Evolutionary conservation across 1,140 invertebrate species (phyloP).

Genomic region (Dolichoris vasculosae): DNA sequence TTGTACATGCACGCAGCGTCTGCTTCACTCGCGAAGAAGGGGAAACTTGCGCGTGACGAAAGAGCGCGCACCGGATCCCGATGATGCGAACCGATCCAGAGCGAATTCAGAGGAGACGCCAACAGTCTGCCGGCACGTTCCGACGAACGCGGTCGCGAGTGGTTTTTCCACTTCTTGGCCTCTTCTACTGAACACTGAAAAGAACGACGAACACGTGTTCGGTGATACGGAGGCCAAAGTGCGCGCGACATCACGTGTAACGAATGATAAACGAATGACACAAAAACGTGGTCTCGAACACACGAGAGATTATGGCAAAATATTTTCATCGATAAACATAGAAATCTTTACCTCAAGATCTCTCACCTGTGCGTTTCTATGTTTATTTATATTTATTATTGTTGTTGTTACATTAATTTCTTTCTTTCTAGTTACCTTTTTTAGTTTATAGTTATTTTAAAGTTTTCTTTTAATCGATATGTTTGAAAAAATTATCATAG

Average conservation of each 20-base stretch:
- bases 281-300: background rate
- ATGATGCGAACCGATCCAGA: slow-evolving; percentile 12
- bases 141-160: slow-evolving; percentile 19
- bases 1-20: background rate
- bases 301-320: background rate
- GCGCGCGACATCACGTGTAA: background rate
- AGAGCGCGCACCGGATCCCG: background rate
- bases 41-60: slow-evolving; percentile 14
- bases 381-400: background rate
- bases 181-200: background rate
- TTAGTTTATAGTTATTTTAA: background rate
- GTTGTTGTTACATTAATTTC: background rate
- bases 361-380: background rate
- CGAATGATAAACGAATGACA: background rate
- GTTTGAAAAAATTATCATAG: too few species aligned
- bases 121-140: slow-evolving; percentile 45
- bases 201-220: background rate
- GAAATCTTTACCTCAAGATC: background rate
- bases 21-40: background rate
- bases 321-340: background rate
- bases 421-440: background rate
- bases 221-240: background rate
- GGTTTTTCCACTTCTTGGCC: background rate
- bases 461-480: too few species aligned
- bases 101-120: background rate